phyloP scores from a whole-genome alignment of 2,888 invertebrate genomes.

The Watsonalla binaria region DNA sequence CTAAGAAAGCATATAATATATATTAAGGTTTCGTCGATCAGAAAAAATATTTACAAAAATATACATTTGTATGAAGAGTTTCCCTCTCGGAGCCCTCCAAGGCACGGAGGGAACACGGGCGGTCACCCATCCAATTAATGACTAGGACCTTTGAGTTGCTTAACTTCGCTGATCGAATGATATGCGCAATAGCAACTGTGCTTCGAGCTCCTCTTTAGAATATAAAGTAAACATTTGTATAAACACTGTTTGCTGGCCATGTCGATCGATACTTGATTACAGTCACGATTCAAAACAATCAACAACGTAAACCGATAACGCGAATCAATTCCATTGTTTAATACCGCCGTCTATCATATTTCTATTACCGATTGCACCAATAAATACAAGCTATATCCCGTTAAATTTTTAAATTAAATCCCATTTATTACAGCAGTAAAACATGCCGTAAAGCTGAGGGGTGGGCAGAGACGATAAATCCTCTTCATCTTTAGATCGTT shows the following conservation, averaged over 20 bases:
- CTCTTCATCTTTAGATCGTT: slow-evolving; percentile 16
- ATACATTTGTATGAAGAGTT: background rate
- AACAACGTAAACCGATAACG: background rate
- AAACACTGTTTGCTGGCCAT: background rate
- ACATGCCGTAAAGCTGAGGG: slow-evolving; percentile 14
- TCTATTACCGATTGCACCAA: slow-evolving; percentile 17
- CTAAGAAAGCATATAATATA: too few relatives aligned
- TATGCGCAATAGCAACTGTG: too few relatives aligned
- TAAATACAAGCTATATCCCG: slow-evolving; percentile 19
- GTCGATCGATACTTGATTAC: too few relatives aligned
- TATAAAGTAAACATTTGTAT: background rate
- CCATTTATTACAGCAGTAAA: slow-evolving; percentile 26
- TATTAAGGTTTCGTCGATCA: too few relatives aligned
- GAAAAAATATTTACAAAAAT: background rate
- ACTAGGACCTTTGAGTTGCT: too few relatives aligned
- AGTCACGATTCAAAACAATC: too few relatives aligned
- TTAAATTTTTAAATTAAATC: slow-evolving; percentile 40
- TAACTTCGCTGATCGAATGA: too few relatives aligned
- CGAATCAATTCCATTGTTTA: background rate
- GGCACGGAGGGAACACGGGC: too few relatives aligned
- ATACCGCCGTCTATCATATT: slow-evolving; percentile 17
- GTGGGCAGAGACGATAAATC: slow-evolving; percentile 12
- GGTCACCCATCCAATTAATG: too few relatives aligned
- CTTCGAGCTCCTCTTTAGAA: too few relatives aligned
- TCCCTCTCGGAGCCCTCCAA: too few relatives aligned